Conservation (phyloP, 2,113 vertebrate species). For the Pogonocichla stellata region DNA sequence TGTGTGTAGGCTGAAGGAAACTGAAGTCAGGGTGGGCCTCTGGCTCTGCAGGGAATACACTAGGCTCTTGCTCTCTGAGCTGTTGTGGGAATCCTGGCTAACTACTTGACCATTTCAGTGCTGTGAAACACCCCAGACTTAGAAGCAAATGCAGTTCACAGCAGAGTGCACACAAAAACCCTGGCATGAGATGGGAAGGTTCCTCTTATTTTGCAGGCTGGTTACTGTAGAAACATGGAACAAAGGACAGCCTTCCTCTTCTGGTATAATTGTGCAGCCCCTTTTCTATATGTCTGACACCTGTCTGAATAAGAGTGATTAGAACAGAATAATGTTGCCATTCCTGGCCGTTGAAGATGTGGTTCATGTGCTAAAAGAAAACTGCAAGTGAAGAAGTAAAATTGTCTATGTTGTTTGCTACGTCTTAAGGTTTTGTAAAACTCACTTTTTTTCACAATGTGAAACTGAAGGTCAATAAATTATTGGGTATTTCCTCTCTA, state of each 20-base stretch:
- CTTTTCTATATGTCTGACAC: constrained; percentile 79
- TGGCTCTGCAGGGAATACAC: constrained; percentile 59
- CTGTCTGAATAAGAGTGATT: constrained; percentile 80
- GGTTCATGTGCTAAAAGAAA: constrained; percentile 63
- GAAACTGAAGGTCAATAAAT: constrained; percentile 99
- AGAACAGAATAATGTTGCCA: constrained; percentile 72
- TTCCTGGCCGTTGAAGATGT: constrained; percentile 64
- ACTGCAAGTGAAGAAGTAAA: constrained; percentile 73
- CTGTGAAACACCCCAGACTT: constrained; percentile 68
- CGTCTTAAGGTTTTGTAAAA: constrained; percentile 90
- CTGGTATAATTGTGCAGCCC: constrained; percentile 82
- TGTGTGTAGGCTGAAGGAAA: constrained; percentile 66
- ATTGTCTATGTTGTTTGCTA: constrained; percentile 76
- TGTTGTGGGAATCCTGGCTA: constrained; percentile 70
- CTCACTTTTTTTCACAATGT: constrained; percentile 89
- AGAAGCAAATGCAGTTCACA: constrained; percentile 80
- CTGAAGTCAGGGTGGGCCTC: constrained; percentile 68
- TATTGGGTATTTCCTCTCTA: constrained; percentile 90
- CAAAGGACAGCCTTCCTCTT: constrained; percentile 86
- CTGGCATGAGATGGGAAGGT: constrained; percentile 81
- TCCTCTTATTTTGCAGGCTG: constrained; percentile 77
- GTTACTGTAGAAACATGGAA: constrained; percentile 86
- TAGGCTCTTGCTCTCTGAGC: constrained; percentile 65
- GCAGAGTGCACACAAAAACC: constrained; percentile 77
- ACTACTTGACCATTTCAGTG: constrained; percentile 70